These are phyloP conservation scores for Tetramorium alpestre DNA, from an alignment of 1,140 invertebrate species.

Conservation along the genomic window DNA sequence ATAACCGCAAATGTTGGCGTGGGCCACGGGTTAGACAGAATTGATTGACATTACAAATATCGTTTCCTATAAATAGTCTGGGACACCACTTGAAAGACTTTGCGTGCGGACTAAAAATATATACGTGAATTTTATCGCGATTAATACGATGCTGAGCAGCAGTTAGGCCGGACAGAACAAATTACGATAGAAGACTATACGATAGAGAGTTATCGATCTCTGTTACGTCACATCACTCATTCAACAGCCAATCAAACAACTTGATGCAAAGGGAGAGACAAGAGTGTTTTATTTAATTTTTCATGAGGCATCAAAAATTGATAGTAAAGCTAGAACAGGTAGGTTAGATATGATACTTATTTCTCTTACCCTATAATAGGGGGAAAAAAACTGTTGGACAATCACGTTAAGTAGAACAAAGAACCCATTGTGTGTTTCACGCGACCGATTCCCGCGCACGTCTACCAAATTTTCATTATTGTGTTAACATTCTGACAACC, in stretches of 20 bases:
- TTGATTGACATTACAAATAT: conserved; percentile 22
- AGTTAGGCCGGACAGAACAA: not conserved
- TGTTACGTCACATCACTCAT: conserved; percentile 20
- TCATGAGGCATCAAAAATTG: conserved; percentile 20
- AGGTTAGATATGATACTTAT: not conserved
- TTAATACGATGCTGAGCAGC: not conserved
- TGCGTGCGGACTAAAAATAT: not conserved
- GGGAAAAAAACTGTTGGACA: not conserved
- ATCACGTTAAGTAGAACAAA: not conserved
- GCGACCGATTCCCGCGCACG: too few relatives aligned
- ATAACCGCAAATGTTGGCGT: conserved; percentile 2
- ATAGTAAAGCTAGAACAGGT: not conserved
- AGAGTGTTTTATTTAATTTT: conserved; percentile 18
- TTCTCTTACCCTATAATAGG: too few relatives aligned
- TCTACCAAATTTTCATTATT: not conserved
- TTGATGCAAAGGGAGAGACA: not conserved
- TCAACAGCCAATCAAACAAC: conserved; percentile 16
- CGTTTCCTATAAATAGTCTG: not conserved
- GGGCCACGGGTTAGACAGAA: not conserved
- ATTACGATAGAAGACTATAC: not conserved
- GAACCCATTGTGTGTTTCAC: not conserved
- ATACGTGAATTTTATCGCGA: not conserved
- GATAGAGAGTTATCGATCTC: conserved; percentile 29
- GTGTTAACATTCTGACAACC: not conserved
- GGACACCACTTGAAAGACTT: not conserved